phyloP scores from a whole-genome alignment of 2,888 invertebrate species.

The Lithosia quadra region DNA sequence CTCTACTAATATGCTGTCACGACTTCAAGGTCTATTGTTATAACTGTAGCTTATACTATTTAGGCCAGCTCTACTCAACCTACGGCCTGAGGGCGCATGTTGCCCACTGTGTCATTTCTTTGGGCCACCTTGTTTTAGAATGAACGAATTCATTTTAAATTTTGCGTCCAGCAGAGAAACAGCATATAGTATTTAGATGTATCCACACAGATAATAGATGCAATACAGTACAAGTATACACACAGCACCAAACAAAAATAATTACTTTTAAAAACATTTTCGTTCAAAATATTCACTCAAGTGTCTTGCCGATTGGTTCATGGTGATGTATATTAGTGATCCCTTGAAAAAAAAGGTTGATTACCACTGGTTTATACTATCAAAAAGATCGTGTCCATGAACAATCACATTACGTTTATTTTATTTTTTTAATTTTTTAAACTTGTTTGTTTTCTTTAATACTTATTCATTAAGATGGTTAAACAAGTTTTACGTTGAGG shows the following conservation, averaged over 20 bases:
- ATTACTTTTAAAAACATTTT: too few species aligned
- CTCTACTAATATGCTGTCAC: not conserved
- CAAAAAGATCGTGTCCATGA: not conserved
- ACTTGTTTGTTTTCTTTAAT: not conserved
- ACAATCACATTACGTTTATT: not conserved
- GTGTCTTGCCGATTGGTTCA: too few species aligned
- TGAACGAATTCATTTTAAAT: too few species aligned
- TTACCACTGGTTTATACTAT: not conserved
- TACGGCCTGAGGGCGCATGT: not conserved
- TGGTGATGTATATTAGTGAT: too few species aligned
- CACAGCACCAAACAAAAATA: too few species aligned
- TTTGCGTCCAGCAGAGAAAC: too few species aligned
- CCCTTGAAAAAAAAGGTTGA: not conserved
- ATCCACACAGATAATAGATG: too few species aligned
- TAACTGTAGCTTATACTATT: not conserved
- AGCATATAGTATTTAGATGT: too few species aligned
- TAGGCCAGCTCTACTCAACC: not conserved
- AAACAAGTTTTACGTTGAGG: not conserved
- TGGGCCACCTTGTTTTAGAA: not conserved
- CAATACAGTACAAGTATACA: too few species aligned
- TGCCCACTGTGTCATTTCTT: not conserved
- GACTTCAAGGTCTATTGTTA: not conserved
- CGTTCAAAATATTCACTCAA: too few species aligned
- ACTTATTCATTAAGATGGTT: not conserved
- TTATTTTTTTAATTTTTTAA: too few species aligned